A percentile compares a stretch with the other conserved stretches of the same genome.
Evolutionary conservation across 2,888 invertebrate species (phyloP).

Genomic region (Meghimatium bilineatum): DNA sequence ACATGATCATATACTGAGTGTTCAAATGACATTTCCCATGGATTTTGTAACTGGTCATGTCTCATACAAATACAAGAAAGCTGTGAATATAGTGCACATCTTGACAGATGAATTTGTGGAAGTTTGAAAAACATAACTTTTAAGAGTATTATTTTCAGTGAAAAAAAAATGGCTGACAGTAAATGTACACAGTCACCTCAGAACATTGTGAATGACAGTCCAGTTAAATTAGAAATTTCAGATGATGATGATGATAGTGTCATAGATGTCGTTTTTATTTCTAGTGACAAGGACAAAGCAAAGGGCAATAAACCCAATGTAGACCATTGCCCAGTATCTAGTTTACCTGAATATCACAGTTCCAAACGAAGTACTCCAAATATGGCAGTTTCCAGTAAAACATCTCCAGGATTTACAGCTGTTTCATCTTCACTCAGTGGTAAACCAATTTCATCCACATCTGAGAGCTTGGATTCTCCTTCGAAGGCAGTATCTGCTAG

Average conservation of each 20-base stretch:
- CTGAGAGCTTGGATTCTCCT: neutral
- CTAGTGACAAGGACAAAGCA: neutral
- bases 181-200: neutral
- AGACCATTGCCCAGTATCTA: neutral
- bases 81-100: neutral
- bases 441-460: neutral
- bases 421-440: neutral
- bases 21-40: no score
- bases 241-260: neutral
- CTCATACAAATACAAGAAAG: neutral
- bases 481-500: neutral
- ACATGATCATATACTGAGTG: no score
- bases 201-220: neutral
- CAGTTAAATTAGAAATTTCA: neutral
- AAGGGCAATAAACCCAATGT: neutral
- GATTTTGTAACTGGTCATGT: neutral
- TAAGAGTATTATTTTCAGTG: neutral
- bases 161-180: neutral
- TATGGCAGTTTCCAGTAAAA: neutral
- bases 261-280: neutral
- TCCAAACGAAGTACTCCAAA: neutral
- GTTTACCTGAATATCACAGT: neutral
- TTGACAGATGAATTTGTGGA: neutral
- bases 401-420: neutral
- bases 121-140: neutral